Evolutionary conservation across 2,888 invertebrate genomes (phyloP), one percentile per base, ranked within the genome.

Genomic region (Limnephilus marmoratus): DNA sequence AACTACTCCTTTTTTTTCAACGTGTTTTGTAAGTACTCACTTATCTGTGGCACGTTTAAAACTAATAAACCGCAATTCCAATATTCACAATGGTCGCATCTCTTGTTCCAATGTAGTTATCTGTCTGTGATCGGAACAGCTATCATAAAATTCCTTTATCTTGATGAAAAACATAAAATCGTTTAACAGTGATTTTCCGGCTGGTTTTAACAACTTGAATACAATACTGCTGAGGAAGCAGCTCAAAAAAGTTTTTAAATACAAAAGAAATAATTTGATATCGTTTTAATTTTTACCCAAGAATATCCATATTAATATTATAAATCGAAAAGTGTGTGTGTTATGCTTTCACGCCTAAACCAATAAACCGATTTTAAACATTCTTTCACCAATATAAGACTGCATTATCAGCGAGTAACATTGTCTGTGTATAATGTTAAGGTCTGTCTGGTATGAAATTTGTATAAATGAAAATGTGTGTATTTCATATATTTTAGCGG

Each of bases 81-180:
- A 86, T 86, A 86, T 86, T n/a, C 4, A 15, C 49, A 86, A n/a
- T 45, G 45, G 86, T n/a, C 86, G 45, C 86, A 29, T 45, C 45
- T 45, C 45, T 29, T 29, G 29, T 45, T 86, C 29, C 29, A 29
- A 5, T 29, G 49, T 86, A 86, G 24, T 68, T 68, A 68, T 68
- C 68, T 45, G 45, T 45, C 29, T 45, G 29, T 29, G 29, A 45
- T 86, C 45, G 45, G 86, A 86, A 49, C 37, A 86, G 83, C 83
- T n/a, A 86, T 86, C 37, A 29, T 86, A 86, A 86, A 86, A 86
- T 29, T 86, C 29, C 29, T 49, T 41, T 86, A 86, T 86, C 86
- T 86, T 49, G 86, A 86, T 86, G 49, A 29, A 45, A 86, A 86
- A 86, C 3, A 86, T 86, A 86, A 86, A 86, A 86, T 45, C 41